Percentiles rank a stretch among this genome's conserved stretches.
These are phyloP conservation scores for Emydoidea blandingii DNA, from an alignment of 2,797 vertebrate genomes.

Conservation along the genomic window DNA sequence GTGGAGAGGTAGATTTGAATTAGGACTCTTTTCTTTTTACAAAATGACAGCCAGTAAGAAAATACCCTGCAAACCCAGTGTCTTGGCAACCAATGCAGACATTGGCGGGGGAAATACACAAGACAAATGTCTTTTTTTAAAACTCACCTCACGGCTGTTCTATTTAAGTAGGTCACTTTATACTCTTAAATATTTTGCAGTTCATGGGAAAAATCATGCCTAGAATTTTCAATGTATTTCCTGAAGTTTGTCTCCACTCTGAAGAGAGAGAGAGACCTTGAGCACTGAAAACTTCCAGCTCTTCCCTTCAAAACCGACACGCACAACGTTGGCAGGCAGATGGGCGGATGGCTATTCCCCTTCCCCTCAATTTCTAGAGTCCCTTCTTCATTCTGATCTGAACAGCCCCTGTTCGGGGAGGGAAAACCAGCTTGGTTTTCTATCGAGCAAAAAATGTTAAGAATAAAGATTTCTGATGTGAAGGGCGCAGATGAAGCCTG, in stretches of 20 bases:
- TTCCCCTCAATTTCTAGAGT: background rate
- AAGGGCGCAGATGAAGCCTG: background rate
- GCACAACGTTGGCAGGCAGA: background rate
- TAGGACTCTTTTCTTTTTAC: background rate
- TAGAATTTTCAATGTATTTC: slow-evolving; percentile 28
- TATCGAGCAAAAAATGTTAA: background rate
- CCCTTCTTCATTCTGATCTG: background rate
- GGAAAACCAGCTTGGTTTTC: background rate
- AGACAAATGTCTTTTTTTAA: slow-evolving; percentile 43
- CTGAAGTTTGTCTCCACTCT: slow-evolving; percentile 45
- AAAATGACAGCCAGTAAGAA: background rate
- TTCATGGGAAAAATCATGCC: background rate
- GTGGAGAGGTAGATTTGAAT: background rate
- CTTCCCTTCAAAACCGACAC: background rate
- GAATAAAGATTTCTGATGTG: slow-evolving; percentile 4
- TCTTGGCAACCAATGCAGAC: background rate
- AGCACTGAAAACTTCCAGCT: slow-evolving; percentile 15
- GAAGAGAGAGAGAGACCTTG: slow-evolving; percentile 28
- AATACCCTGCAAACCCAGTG: background rate
- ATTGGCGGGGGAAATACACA: background rate
- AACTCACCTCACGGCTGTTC: background rate
- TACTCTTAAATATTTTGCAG: slow-evolving; percentile 4
- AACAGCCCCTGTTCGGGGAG: background rate
- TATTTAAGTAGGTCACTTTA: slow-evolving; percentile 65
- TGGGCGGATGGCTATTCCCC: background rate